phyloP scores from a whole-genome alignment of 2,888 invertebrate genomes.

The Watsonalla binaria region DNA sequence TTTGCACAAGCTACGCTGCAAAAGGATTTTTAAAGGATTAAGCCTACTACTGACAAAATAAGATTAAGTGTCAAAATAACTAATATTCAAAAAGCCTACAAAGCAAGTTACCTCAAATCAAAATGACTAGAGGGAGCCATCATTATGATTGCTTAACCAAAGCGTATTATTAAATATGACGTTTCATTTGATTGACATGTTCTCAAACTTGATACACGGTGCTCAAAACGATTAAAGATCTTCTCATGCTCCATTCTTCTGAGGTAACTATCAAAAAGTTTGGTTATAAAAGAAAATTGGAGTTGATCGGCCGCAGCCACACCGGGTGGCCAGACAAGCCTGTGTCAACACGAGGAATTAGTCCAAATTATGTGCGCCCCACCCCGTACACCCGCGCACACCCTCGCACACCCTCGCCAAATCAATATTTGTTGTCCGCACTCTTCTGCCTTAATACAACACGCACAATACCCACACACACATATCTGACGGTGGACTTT shows the following conservation, averaged over 20 bases:
- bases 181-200: no score
- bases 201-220: no score
- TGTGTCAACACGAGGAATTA: conserved; percentile 76
- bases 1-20: no score
- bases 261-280: conserved; percentile 39
- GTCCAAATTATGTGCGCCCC: conserved; percentile 75
- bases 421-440: conserved; percentile 80
- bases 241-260: conserved; percentile 13
- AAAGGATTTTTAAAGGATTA: no score
- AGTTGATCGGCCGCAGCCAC: conserved; percentile 60
- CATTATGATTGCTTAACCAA: no score
- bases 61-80: no score
- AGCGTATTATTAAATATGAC: no score
- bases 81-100: no score
- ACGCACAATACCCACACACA: conserved; percentile 69
- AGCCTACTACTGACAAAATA: no score
- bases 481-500: conserved; percentile 4
- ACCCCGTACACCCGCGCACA: conserved; percentile 29
- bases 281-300: conserved; percentile 40
- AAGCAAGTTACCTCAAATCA: no score
- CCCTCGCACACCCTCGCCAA: conserved; percentile 56
- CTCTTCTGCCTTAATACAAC: conserved; percentile 77
- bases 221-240: no score
- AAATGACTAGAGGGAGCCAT: no score
- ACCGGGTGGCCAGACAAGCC: conserved; percentile 64